Evolutionary conservation across 1,140 invertebrate genomes (phyloP), one percentile per base, ranked within the genome.

Genomic region (Camponotus floridanus): DNA sequence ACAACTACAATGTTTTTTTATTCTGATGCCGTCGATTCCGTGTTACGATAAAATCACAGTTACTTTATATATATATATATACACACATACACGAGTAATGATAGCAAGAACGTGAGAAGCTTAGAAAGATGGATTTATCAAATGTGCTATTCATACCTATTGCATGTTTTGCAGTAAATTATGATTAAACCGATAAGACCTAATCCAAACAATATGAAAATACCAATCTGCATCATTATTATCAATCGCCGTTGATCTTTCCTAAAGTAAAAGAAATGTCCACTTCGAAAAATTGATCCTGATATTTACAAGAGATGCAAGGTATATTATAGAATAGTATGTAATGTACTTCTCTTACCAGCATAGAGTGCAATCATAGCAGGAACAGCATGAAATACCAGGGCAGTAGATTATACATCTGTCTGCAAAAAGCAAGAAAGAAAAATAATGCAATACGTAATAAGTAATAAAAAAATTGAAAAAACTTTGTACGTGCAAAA

Each of bases 141-240:
- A 0, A 45, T 1, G 9, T 15, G 31, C 11, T 45, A 4, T 33
- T 71, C 36, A 18, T 92, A 92, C 88, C 84, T 93, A n/a, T 36
- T 68, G 11, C 86, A 92, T 2, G 88, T 15, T 86, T 88, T 93
- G 48, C 87, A 90, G 6, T 89, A 55, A 8, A 92, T 81, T 36
- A 91, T 21, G 31, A 92, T 36, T 8, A 68, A 45, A 8, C 91
- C 85, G 57, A 91, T 57, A n/a, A 90, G 65, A 36, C 76, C 81
- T 8, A 90, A 59, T 36, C 86, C 76, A 5, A 92, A 87, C n/a
- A 88, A 78, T 18, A 91, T 61, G 9, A 87, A 87, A 62, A 93
- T 76, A 55, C 68, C 70, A 5, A 92, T 89, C 45, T 92, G 90
- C 45, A 74, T 90, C 1, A 88, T 21, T 7, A 80, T 79, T 57